Evolutionary conservation across 2,888 invertebrate genomes (phyloP).

Genomic region (Acleris holmiana): DNA sequence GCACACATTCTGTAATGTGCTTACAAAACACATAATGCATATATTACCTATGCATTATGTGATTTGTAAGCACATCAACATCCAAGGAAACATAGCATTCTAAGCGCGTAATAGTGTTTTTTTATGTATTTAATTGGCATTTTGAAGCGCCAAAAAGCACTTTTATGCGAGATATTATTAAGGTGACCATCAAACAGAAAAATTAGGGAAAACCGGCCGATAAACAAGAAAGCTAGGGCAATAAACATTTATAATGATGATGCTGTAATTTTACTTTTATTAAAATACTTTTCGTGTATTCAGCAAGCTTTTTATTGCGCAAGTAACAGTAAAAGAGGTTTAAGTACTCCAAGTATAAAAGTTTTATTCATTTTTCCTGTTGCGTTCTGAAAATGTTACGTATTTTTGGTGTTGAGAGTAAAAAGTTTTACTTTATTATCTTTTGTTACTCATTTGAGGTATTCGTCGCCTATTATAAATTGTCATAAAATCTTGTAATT

Average conservation of each 20-base stretch:
- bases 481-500: too few relatives aligned
- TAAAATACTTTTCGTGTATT: conserved; percentile 37
- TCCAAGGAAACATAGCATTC: not conserved
- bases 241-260: conserved; percentile 38
- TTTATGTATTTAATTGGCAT: conserved; percentile 20
- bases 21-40: too few relatives aligned
- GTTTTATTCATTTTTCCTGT: conserved; percentile 19
- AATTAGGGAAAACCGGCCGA: conserved; percentile 17
- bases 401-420: conserved; percentile 17
- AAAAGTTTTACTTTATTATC: conserved; percentile 5
- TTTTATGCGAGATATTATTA: conserved; percentile 29
- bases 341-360: conserved; percentile 27
- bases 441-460: not conserved
- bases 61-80: too few relatives aligned
- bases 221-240: conserved; percentile 25
- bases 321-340: conserved; percentile 27
- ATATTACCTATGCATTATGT: too few relatives aligned
- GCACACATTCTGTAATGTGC: too few relatives aligned
- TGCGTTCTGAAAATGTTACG: conserved; percentile 16
- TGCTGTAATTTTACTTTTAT: conserved; percentile 39
- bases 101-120: not conserved
- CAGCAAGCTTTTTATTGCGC: conserved; percentile 31
- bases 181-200: conserved; percentile 16
- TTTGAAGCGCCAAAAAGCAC: conserved; percentile 9
- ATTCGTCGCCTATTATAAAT: not conserved